Conservation (phyloP, 2,888 invertebrate genomes). For the Ochlodes sylvanus region DNA sequence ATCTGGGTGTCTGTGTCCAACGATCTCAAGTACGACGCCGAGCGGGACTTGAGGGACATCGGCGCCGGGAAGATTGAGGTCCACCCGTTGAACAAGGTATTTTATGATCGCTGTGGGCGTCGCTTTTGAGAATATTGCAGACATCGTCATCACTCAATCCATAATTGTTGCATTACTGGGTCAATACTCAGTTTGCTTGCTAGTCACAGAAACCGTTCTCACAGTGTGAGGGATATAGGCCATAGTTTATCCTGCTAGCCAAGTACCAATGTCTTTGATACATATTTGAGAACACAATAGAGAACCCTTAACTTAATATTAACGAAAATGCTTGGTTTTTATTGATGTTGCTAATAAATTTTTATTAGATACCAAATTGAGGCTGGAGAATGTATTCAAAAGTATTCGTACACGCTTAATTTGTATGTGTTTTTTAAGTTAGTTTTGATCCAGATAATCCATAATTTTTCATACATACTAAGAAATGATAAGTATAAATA, state of each 20-base stretch:
- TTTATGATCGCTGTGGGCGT: no score
- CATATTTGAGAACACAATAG: not conserved
- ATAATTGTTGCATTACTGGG: no score
- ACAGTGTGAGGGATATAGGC: not conserved
- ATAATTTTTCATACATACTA: no score
- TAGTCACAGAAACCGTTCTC: no score
- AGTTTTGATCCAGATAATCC: no score
- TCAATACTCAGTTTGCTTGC: no score
- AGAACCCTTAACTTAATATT: no score
- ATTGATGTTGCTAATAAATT: not conserved
- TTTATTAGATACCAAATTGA: not conserved
- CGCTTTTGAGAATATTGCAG: no score
- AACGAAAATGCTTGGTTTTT: not conserved
- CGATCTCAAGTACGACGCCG: slow-evolving; percentile 99
- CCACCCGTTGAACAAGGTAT: slow-evolving; percentile 93
- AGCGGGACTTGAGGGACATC: slow-evolving; percentile 97
- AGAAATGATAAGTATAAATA: no score
- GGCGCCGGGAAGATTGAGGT: slow-evolving; percentile 96
- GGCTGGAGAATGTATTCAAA: not conserved
- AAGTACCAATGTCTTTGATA: no score
- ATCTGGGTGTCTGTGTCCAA: slow-evolving; percentile 99
- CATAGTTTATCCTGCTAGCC: not conserved
- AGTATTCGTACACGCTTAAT: not conserved
- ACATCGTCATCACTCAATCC: no score
- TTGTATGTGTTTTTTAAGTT: no score